Evolutionary conservation across 2,797 vertebrate genomes (phyloP), one percentile per base, ranked within the genome.

Genomic region (Enteromius treurensis): DNA sequence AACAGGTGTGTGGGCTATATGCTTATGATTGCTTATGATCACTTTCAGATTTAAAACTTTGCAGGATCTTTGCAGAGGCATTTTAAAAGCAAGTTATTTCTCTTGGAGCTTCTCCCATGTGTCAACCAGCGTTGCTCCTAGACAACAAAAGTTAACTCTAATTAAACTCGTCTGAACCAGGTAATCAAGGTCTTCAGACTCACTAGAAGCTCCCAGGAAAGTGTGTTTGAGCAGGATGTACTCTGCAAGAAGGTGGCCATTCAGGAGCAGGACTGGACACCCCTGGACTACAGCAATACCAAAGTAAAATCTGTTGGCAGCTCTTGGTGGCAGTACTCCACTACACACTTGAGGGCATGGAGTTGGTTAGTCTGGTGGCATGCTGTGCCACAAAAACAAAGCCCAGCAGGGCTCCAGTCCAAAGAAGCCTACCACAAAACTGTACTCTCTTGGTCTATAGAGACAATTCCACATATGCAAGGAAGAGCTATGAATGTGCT

Each of bases 341-440:
- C 26, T 13, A 29, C 45, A 13, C 9, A 53, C 21, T 21, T 37
- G 64, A 67, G 19, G 32, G 64, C 65, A 75, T 55, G 49, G 49
- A 75, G 29, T 15, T 55, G 71, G 49, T 74, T 74, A 74, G 47
- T 74, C 47, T 53, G 17, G 47, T 53, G 29, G 17, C 47, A 74
- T 19, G 34, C 17, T 49, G 5, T 0, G 5, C 19, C 49, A 74
- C 29, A 74, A 34, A 53, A 19, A n/a, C 2, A 10, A 3, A 74
- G 49, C 21, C 34, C 11, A 70, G n/a, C 5, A 45, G 40, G 68
- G 40, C 5, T 70, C 5, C 2, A 34, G 21, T n/a, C 49, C 49
- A 53, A n/a, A 32, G 10, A 19, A 74, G 71, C 26, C 26, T 26
- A 26, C 26, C 26, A 26, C 26, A 26, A 26, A 26, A 26, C 26